Evolutionary conservation across 2,113 vertebrate genomes (phyloP), one percentile per base, ranked within the genome.

Genomic region (Bos indicus): DNA sequence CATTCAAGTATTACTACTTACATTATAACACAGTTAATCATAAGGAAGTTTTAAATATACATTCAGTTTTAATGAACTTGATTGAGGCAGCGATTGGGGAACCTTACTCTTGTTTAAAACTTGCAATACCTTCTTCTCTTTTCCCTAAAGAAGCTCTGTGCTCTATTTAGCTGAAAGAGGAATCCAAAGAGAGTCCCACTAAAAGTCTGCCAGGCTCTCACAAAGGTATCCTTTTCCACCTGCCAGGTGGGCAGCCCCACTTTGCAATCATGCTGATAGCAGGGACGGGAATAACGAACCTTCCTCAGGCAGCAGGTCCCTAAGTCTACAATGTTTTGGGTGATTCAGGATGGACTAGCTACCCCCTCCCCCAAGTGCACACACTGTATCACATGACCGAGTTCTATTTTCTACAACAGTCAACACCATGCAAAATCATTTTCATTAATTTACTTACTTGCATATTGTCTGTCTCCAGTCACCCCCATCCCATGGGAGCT

Each of bases 21-120:
- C 92, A 96, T 60, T 82, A 78, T 94, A 95, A 77, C 71, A 52
- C 84, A 91, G 67, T 97, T 96, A 98, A 98, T 98, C 95, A 98
- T 80, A 74, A 90, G 90, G 67, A 96, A 95, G 59, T 67, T 91
- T 98, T 98, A 98, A 98, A 97, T 97, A 98, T 96, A 62, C 56
- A 95, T 92, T 89, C 89, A 46, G 62, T 95, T 91, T 98, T 98
- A 97, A 98, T 97, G 97, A 98, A 92, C 57, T 85, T 96, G 81
- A 98, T 92, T 90, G 96, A 97, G 64, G 96, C 5, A 85, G 96
- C 5, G 6, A 90, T 91, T 92, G 88, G 96, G 95, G 94, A 97
- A 90, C 59, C 74, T 88, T 26, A 64, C 62, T 95, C 81, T 96
- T 97, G 92, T 95, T 97, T 97, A 97, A 97, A 93, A 96, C 78